Evolutionary conservation across 2,797 vertebrate species (phyloP).

Genomic region (Setipinna tenuifilis): DNA sequence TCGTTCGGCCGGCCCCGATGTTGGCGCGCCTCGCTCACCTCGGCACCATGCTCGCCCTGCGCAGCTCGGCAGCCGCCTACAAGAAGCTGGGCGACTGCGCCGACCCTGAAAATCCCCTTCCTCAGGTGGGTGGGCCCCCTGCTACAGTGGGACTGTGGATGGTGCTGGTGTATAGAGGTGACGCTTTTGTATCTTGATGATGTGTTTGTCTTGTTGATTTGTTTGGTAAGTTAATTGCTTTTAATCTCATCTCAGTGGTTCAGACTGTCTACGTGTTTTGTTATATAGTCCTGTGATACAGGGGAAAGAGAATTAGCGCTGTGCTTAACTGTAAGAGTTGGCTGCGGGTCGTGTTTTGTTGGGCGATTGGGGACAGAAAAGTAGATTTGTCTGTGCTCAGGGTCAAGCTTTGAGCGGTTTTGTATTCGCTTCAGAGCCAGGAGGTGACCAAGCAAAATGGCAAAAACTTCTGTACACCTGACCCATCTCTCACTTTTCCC

Average conservation of each 20-base stretch:
- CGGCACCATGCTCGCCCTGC: conserved; percentile 82
- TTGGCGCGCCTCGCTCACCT: conserved; percentile 72
- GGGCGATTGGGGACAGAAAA: too few species aligned
- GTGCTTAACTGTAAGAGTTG: too few species aligned
- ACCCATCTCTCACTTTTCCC: background rate
- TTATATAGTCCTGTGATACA: too few species aligned
- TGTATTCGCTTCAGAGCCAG: too few species aligned
- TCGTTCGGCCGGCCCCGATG: conserved; percentile 57
- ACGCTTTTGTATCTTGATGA: background rate
- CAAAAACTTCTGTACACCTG: too few species aligned
- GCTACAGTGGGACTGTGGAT: background rate
- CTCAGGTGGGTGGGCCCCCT: conserved; percentile 67
- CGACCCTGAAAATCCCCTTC: conserved; percentile 74
- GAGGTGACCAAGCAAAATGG: too few species aligned
- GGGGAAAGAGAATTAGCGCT: too few species aligned
- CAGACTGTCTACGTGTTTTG: background rate
- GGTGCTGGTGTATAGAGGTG: background rate
- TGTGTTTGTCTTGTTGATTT: background rate
- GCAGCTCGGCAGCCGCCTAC: conserved; percentile 76
- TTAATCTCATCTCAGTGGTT: background rate
- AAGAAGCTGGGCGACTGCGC: conserved; percentile 78
- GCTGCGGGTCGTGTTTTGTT: too few species aligned
- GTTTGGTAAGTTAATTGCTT: background rate
- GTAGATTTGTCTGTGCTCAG: too few species aligned
- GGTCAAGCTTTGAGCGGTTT: too few species aligned